Conservation (phyloP, 2,113 vertebrate species). For the Colistium nudipinnis region DNA sequence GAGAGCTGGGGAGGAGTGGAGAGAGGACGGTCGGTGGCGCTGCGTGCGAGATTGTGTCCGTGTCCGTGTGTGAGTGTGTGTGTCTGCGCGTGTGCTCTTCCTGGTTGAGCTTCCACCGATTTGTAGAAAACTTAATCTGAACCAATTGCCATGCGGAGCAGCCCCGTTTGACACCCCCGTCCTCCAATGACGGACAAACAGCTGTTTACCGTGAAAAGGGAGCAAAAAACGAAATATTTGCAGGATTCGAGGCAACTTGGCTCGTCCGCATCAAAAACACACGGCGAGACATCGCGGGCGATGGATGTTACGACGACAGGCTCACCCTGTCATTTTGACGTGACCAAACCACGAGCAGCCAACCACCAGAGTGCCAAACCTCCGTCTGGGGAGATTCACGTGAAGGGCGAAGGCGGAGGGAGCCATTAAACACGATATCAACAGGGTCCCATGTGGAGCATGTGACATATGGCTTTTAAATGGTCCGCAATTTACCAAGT, state of each 20-base stretch:
- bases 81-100: conserved; percentile 64
- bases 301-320: conserved; percentile 42
- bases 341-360: conserved; percentile 51
- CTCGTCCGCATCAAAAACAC: conserved; percentile 18
- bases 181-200: conserved; percentile 60
- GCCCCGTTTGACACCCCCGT: conserved; percentile 46
- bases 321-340: conserved; percentile 70
- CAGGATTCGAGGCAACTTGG: conserved; percentile 40
- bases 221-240: conserved; percentile 17
- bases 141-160: conserved; percentile 59
- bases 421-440: background rate
- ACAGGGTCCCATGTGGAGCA: conserved; percentile 28
- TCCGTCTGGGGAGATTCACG: conserved; percentile 1
- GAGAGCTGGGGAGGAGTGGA: conserved; percentile 71
- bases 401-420: background rate
- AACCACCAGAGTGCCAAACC: conserved; percentile 25
- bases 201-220: conserved; percentile 41
- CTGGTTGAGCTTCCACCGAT: conserved; percentile 76
- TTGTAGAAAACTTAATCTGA: conserved; percentile 73
- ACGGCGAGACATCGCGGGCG: conserved; percentile 36
- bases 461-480: conserved; percentile 19
- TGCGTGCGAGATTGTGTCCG: conserved; percentile 36
- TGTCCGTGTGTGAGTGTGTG: conserved; percentile 30
- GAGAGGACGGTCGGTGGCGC: conserved; percentile 68
- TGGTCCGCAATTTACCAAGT: conserved; percentile 1